A percentile compares a stretch with the other conserved stretches of the same genome.
Evolutionary conservation across 2,888 invertebrate genomes (phyloP).

Genomic region (Pheosia gnoma): DNA sequence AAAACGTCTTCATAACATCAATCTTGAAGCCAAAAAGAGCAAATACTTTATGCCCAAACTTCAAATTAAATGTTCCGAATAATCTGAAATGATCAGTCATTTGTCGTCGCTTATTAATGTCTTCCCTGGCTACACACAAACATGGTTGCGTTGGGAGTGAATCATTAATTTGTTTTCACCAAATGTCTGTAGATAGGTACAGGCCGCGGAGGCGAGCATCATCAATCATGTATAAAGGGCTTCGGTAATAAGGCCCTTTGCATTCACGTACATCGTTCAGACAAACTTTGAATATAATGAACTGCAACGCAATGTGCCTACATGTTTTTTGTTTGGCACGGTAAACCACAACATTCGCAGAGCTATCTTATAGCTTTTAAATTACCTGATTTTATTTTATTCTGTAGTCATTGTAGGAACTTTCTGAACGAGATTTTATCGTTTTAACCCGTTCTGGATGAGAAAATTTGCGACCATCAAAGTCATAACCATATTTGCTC

Average conservation of each 20-base stretch:
- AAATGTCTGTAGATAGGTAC: slow-evolving; percentile 18
- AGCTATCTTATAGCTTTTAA: neutral
- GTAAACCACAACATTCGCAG: slow-evolving; percentile 2
- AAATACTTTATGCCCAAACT: slow-evolving; percentile 22
- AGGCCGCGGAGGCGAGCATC: slow-evolving; percentile 21
- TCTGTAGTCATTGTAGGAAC: neutral
- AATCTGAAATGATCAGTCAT: slow-evolving; percentile 42
- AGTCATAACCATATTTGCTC: too few relatives aligned
- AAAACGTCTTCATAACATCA: slow-evolving; percentile 7
- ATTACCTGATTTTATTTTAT: neutral
- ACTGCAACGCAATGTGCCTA: slow-evolving; percentile 15
- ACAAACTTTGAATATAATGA: slow-evolving; percentile 39
- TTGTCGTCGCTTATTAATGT: slow-evolving; percentile 41
- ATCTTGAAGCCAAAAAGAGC: slow-evolving; percentile 22
- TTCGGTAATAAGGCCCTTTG: slow-evolving; percentile 53
- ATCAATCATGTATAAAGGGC: slow-evolving; percentile 57
- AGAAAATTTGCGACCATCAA: too few relatives aligned
- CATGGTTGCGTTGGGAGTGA: slow-evolving; percentile 1
- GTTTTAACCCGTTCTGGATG: too few relatives aligned
- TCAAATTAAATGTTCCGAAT: slow-evolving; percentile 24
- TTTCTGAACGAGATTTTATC: too few relatives aligned
- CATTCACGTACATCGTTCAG: slow-evolving; percentile 45
- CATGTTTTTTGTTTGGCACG: slow-evolving; percentile 11
- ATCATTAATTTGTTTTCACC: slow-evolving; percentile 15
- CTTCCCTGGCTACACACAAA: neutral